phyloP scores from a whole-genome alignment of 2,888 invertebrate genomes.

The Cheilosia soror region DNA sequence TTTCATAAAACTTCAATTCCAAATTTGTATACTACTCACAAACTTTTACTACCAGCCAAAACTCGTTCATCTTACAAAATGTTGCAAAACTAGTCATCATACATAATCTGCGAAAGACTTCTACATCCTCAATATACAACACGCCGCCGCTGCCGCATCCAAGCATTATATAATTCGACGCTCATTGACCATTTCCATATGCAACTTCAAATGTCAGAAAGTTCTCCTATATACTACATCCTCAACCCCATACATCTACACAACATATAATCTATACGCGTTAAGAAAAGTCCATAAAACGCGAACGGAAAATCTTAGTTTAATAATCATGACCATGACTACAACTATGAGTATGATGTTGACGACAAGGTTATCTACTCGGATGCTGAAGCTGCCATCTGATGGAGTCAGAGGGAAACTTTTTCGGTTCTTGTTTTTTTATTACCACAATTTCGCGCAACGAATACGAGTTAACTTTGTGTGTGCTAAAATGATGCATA shows the following conservation, averaged over 20 bases:
- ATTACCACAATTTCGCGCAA: conserved; percentile 46
- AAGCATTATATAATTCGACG: conserved; percentile 34
- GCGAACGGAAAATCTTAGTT: conserved; percentile 69
- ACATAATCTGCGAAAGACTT: conserved; percentile 22
- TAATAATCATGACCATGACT: conserved; percentile 68
- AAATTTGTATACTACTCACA: neutral
- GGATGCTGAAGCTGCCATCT: conserved; percentile 10
- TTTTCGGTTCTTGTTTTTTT: conserved; percentile 35
- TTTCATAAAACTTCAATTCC: neutral
- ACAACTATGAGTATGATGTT: conserved; percentile 27
- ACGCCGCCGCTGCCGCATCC: neutral
- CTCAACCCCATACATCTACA: neutral
- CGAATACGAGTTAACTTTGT: conserved; percentile 63
- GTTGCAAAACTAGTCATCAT: conserved; percentile 34
- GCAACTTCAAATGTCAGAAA: conserved; percentile 53
- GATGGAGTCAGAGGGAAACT: conserved; percentile 52
- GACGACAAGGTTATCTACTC: conserved; percentile 8
- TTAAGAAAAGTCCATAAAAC: conserved; percentile 63
- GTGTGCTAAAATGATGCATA: conserved; percentile 61
- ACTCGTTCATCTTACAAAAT: conserved; percentile 33
- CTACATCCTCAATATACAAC: neutral
- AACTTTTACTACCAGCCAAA: conserved; percentile 40
- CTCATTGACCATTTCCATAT: conserved; percentile 62
- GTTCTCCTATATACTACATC: conserved; percentile 20
- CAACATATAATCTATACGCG: conserved; percentile 20